A percentile compares a stretch with the other conserved stretches of the same genome.
Conservation (phyloP, 1,140 invertebrate genomes). For the Mamestra configurata region DNA sequence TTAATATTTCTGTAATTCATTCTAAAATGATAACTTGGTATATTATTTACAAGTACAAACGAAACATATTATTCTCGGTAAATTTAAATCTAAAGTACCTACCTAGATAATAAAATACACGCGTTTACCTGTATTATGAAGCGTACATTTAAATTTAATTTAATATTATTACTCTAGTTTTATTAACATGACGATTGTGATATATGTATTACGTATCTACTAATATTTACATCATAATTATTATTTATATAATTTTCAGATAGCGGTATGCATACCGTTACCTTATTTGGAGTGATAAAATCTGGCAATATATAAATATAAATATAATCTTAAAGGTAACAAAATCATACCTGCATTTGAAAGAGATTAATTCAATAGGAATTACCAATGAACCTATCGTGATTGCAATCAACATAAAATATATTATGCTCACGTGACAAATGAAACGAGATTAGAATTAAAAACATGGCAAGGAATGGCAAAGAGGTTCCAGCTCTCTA, state of each 20-base stretch:
- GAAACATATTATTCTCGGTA: constrained; percentile 15
- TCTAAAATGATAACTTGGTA: not conserved
- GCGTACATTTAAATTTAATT: not conserved
- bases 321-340: not conserved
- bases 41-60: constrained; percentile 1
- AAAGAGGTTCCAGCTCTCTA: constrained; percentile 12
- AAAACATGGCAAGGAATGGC: not conserved
- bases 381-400: not conserved
- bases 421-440: not conserved
- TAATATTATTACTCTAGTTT: not conserved
- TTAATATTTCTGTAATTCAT: constrained; percentile 2
- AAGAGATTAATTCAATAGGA: not conserved
- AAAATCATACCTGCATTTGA: not conserved
- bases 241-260: too few relatives aligned
- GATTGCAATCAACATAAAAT: not conserved
- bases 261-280: too few relatives aligned
- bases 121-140: constrained; percentile 29
- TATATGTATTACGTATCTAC: too few relatives aligned
- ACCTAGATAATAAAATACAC: constrained; percentile 3
- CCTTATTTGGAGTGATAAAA: too few relatives aligned
- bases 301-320: too few relatives aligned
- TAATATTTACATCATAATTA: too few relatives aligned
- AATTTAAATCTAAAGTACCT: constrained; percentile 3
- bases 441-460: constrained; percentile 14
- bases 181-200: not conserved